Percentiles rank a stretch among this genome's conserved stretches.
Evolutionary conservation across 2,113 vertebrate genomes (phyloP).

Genomic region (Probosciger aterrimus): DNA sequence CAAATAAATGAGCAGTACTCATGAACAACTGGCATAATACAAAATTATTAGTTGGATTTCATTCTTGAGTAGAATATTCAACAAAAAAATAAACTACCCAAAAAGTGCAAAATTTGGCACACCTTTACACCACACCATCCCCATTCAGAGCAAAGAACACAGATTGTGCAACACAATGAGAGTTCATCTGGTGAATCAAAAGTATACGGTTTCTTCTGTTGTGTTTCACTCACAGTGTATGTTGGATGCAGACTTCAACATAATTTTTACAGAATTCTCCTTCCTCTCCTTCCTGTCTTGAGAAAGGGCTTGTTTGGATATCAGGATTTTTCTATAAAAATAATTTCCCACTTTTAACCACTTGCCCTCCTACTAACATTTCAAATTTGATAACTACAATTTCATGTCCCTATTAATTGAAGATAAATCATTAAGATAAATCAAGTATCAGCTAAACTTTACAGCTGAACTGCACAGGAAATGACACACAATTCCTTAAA

Average conservation of each 20-base stretch:
- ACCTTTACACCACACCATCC: background rate
- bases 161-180: background rate
- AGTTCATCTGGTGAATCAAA: background rate
- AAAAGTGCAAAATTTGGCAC: background rate
- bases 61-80: background rate
- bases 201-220: background rate
- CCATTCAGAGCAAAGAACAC: background rate
- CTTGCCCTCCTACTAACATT: background rate
- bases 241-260: background rate
- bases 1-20: background rate
- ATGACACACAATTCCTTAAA: background rate
- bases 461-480: background rate
- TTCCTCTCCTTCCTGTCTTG: background rate
- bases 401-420: background rate
- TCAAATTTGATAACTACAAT: background rate
- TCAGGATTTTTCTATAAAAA: background rate
- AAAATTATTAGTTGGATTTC: background rate
- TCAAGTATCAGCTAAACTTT: background rate
- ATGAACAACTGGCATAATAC: background rate
- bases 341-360: background rate
- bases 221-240: background rate
- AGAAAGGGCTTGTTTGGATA: background rate
- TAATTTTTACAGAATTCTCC: background rate
- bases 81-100: background rate
- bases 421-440: background rate